Evolutionary conservation across 1,140 invertebrate species (phyloP), one percentile per base, ranked within the genome.

Genomic region (Heliconius congener): DNA sequence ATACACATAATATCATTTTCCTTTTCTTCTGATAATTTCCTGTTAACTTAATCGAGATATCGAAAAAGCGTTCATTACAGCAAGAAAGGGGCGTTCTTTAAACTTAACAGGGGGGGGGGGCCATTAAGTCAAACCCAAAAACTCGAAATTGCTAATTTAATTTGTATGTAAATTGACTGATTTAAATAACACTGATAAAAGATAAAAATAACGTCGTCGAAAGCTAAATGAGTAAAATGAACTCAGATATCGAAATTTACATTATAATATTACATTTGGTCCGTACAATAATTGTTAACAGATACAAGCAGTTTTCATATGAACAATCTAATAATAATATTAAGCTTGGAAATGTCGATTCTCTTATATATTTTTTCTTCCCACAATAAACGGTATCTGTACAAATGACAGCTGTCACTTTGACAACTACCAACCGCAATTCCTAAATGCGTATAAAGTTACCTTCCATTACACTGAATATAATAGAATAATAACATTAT

Each of bases 351-450:
- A n/a, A n/a, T n/a, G n/a, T n/a, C n/a, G n/a, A 66, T 66, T 16
- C 27, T 27, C 27, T 27, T 66, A 66, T 6, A 66, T 66, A 30
- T 66, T 66, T 66, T 57, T 66, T 16, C 23, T 30, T 27, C 3
- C 27, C 27, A 66, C 60, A 66, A 66, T 30, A 66, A 66, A 66
- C 4, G 23, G 27, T 27, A 30, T 30, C 11, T 27, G 23, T 66
- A 77, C 66, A 81, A 81, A 71, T 77, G 75, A 46, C 8, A 70
- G 9, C 55, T 76, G 79, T 81, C 79, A 77, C 73, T 3, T 81
- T 74, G 79, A 81, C 71, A 77, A 71, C 39, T 77, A 73, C 13
- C 72, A 46, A 71, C 8, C 50, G 55, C 42, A 57, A 77, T 74
- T 74, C 77, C 50, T 52, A 60, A 73, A 34, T 23, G 18, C 5